These are phyloP conservation scores for Lepidotrigona ventralis DNA, from an alignment of 1,140 invertebrate genomes.

Conservation along the genomic window DNA sequence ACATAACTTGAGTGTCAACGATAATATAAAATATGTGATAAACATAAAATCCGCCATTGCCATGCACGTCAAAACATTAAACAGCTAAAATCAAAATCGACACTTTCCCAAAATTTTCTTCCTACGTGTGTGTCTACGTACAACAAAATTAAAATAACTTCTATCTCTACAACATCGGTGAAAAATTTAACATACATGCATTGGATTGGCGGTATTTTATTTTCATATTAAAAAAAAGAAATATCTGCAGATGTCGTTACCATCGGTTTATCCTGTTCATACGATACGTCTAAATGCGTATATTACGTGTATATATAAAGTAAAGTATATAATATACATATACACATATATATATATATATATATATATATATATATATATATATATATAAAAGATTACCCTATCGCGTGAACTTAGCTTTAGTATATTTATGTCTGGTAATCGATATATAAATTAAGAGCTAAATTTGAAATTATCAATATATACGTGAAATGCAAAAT, in stretches of 20 bases:
- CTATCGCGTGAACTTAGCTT: background rate
- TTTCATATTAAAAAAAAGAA: slow-evolving; percentile 21
- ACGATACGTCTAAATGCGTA: background rate
- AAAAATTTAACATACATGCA: slow-evolving; percentile 23
- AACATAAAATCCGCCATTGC: slow-evolving; percentile 77
- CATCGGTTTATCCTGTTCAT: background rate
- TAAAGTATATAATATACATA: too few relatives aligned
- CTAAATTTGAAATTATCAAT: background rate
- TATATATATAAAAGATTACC: background rate
- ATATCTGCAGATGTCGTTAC: slow-evolving; percentile 12
- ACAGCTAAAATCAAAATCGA: slow-evolving; percentile 52
- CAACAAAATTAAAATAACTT: background rate
- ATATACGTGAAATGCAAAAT: background rate
- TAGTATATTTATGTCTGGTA: background rate
- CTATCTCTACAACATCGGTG: background rate
- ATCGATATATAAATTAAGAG: background rate
- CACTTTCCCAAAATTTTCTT: background rate
- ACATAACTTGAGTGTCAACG: slow-evolving; percentile 71
- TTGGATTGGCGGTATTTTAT: slow-evolving; percentile 40
- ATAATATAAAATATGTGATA: slow-evolving; percentile 73
- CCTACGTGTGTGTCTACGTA: background rate
- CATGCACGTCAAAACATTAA: slow-evolving; percentile 73
- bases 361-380: background rate
- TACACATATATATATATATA: background rate
- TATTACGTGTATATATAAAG: background rate